Evolutionary conservation across 2,113 vertebrate species (phyloP), one percentile per base, ranked within the genome.

Genomic region (Sinocyclocheilus anshuiensis): DNA sequence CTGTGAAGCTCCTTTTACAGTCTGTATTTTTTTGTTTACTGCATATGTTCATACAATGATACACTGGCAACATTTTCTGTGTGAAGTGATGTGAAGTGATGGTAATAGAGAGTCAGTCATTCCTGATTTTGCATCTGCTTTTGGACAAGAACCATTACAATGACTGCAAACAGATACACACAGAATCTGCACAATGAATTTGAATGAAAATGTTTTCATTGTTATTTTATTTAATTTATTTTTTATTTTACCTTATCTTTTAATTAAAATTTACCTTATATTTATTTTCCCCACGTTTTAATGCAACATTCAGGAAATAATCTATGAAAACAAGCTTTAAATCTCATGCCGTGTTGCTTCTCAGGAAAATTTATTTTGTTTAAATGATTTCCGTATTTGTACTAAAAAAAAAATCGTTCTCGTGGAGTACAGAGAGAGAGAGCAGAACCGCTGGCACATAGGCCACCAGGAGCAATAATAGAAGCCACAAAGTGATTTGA

Each of bases 401-500:
- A 15, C 50, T 13, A 10, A 48, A 16, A 15, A 50, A 50, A 15
- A 4, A 18, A 5, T 53, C 3, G 20, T 57, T 22, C 55, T 59
- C 20, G 1, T 22, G 1, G 9, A 20, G 24, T 12, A 36, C 45
- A 45, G 42, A 15, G 45, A 53, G 45, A 33, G 67, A 20, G 67
- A 3, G 69, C 24, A 33, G 63, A 22, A 22, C 45, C 4, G 11
- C 48, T 53, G 77, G 80, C 63, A 82, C 65, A 12, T 53, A 71
- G 65, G 65, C 81, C 81, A 83, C 65, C 26, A 84, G 69, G 42
- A 53, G 57, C 75, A 79, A 61, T 79, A 48, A 57, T 55, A 36
- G 75, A 69, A 83, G 77, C 63, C 77, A 83, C 83, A 79, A 87
- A 84, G 81, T 87, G 81, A 83, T 83, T 79, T 84, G 81, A 50